Base-by-base conservation (phyloP, 2,113 vertebrate genomes). In the Charina bottae region DNA sequence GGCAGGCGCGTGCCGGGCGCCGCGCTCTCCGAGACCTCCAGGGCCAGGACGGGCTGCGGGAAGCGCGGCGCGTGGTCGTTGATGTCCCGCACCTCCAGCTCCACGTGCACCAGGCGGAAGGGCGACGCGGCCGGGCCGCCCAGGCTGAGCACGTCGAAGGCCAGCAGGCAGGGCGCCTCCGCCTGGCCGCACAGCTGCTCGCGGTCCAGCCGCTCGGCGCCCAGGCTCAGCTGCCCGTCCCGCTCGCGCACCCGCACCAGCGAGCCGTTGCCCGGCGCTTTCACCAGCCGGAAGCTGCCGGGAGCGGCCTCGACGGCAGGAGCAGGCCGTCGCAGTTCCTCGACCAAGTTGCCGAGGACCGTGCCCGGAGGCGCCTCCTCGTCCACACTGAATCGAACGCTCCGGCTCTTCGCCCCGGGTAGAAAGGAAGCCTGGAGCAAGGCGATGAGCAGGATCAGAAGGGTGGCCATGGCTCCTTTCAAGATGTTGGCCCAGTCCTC, bases 21-120 rank as follows among this genome's bases (percentile, higher is more conserved):
- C 0, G 99, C 98, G 0, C 98, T 98, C 97, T 99, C 99, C 0
- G 98, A 99, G 94, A 99, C 98, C 94, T 99, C 99, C 94, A 99
- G 97, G 0, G 97, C 78, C 89, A 98, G 96, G 90, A 99, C 98
- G 92, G 97, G 95, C 56, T 96, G 97, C 85, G 98, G 98, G 90
- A 99, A 99, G 96, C 97, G 98, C 0, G 99, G 99, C 3, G 98
- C 98, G 89, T 99, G 98, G 97, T 99, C 99, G 19, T 99, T 99
- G 83, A 99, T 97, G 97, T 99, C 99, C 49, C 97, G 98, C 96
- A 99, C 98, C 97, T 99, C 98, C 96, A 99, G 98, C 96, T 99
- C 98, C 93, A 99, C 99, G 96, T 99, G 99, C 87, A 99, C 98
- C 95, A 99, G 97, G 93, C 98, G 98, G 97, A 98, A 37, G 1